Base-by-base conservation (phyloP, 2,113 vertebrate species). In the Pavo muticus region DNA sequence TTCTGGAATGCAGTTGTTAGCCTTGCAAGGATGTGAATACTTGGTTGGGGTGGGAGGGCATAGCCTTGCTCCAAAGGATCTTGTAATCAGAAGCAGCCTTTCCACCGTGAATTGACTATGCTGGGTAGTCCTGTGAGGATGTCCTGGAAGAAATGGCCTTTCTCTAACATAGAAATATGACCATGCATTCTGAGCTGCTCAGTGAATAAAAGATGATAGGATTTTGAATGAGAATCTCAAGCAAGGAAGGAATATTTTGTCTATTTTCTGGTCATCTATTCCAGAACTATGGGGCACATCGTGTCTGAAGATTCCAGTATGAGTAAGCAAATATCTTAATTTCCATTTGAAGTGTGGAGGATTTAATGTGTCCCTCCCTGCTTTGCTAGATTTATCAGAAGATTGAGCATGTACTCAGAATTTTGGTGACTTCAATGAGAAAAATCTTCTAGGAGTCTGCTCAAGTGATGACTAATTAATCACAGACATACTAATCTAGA, bases 371-470 rank as follows among this genome's bases (percentile, higher is more conserved):
- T 20, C 10, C 27, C 14, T 70, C 56, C 40, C 18, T 77, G 60
- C 76, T 88, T 54, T 84, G 50, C 48, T 52, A 25, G 32, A 39
- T 42, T 52, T 64, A 70, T 64, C 60, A 61, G 65, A 27, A 29
- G 57, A 30, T 25, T 4, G 27, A 64, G 25, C 57, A n/a, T 0
- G 0, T 44, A 67, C 30, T 63, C 0, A 0, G 14, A 27, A 32
- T 39, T 87, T 52, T 81, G 61, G 20, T 84, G 90, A 89, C 71
- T 89, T 89, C 71, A 85, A 2, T 61, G 47, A 92, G 67, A 71
- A 91, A 84, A 92, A 68, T 7, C 19, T 61, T 75, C 39, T 24
- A 17, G 52, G n/a, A 39, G 14, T 56, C 87, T 17, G 6, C 20
- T 65, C 74, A 79, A 89, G 23, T 20, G 45, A 14, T 91, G 78